Evolutionary conservation across 2,888 invertebrate species (phyloP).

Genomic region (Mechanitis mazaeus): DNA sequence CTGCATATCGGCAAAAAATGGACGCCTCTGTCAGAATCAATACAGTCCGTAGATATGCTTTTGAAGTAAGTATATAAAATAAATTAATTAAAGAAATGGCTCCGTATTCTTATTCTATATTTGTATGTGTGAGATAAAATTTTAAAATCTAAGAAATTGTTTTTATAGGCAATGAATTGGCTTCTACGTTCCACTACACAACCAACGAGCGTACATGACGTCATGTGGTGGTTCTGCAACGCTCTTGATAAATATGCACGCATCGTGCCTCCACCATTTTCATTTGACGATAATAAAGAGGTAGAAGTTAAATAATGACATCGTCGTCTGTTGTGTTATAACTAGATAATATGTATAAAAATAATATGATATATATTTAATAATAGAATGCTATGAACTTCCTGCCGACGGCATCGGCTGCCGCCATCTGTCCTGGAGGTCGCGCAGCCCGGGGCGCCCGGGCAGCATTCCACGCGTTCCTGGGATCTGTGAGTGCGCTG

Average conservation of each 20-base stretch:
- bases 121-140: neutral
- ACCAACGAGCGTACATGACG: slow-evolving; percentile 93
- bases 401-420: slow-evolving; percentile 49
- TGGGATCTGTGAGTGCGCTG: slow-evolving; percentile 94
- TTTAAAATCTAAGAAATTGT: neutral
- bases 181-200: slow-evolving; percentile 93
- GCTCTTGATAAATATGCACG: slow-evolving; percentile 80
- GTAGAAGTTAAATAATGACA: slow-evolving; percentile 33
- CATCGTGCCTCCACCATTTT: slow-evolving; percentile 45
- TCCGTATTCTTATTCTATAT: neutral
- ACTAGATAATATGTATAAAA: too few relatives aligned
- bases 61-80: slow-evolving; percentile 78
- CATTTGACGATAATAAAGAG: slow-evolving; percentile 56
- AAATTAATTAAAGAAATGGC: too few relatives aligned
- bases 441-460: slow-evolving; percentile 63
- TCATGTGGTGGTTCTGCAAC: slow-evolving; percentile 97
- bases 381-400: slow-evolving; percentile 34
- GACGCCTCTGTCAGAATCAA: slow-evolving; percentile 89
- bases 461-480: slow-evolving; percentile 87
- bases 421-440: slow-evolving; percentile 63
- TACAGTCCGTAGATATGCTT: slow-evolving; percentile 88
- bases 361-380: neutral
- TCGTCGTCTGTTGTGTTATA: neutral
- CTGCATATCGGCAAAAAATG: slow-evolving; percentile 89
- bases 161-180: slow-evolving; percentile 91